phyloP scores from a whole-genome alignment of 2,797 vertebrate genomes.

The Poecilia picta region DNA sequence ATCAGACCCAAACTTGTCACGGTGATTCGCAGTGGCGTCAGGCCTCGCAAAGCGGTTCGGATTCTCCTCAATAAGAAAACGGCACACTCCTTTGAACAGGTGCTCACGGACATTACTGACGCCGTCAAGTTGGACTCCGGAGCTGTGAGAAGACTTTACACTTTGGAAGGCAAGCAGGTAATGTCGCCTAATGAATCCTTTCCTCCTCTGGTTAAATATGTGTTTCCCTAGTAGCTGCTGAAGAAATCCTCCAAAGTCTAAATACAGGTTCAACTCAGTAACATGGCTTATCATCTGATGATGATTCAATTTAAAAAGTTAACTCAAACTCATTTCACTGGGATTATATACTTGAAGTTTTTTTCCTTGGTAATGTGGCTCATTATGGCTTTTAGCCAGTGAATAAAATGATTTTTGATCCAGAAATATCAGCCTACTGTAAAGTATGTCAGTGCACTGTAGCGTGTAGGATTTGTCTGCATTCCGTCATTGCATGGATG shows the following conservation, averaged over 20 bases:
- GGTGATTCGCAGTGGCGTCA: constrained; percentile 96
- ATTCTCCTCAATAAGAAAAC: constrained; percentile 99
- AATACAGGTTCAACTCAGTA: not conserved
- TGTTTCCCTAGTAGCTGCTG: not conserved
- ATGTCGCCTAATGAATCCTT: constrained; percentile 45
- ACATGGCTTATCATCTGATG: not conserved
- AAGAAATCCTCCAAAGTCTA: not conserved
- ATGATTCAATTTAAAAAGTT: not conserved
- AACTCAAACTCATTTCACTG: not conserved
- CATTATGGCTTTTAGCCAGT: not conserved
- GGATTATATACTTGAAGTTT: not conserved
- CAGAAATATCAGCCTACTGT: not conserved
- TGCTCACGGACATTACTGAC: constrained; percentile 96
- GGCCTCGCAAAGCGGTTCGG: constrained; percentile 95
- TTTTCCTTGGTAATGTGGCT: not conserved
- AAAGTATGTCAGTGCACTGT: not conserved
- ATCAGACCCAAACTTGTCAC: constrained; percentile 98
- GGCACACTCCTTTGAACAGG: constrained; percentile 97
- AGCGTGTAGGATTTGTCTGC: not conserved
- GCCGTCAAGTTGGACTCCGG: constrained; percentile 98
- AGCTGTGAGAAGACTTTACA: constrained; percentile 94
- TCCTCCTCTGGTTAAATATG: not conserved
- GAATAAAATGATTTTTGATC: not conserved
- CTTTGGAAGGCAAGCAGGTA: constrained; percentile 96
- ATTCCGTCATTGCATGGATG: not conserved